Percentiles rank a stretch among this genome's conserved stretches.
These are phyloP conservation scores for Morus bassanus DNA, from an alignment of 2,797 vertebrate genomes.

Conservation along the genomic window DNA sequence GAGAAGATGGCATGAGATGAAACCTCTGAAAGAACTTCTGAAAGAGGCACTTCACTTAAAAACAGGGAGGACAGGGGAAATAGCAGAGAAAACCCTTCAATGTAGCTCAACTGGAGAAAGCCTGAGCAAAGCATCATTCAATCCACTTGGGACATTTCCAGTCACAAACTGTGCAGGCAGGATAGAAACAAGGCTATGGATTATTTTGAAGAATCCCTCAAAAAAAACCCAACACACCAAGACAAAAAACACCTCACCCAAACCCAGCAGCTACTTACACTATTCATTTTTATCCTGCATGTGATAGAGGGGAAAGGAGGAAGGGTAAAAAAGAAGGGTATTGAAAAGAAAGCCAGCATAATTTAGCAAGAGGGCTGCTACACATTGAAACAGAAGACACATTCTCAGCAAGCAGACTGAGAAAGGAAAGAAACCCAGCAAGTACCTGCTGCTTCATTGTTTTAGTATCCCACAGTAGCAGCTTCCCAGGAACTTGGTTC, in stretches of 20 bases:
- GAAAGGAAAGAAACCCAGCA: not conserved
- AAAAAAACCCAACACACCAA: not conserved
- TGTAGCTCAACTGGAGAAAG: not conserved
- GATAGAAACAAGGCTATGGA: not conserved
- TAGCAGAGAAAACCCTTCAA: not conserved
- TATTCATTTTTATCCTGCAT: not conserved
- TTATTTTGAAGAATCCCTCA: not conserved
- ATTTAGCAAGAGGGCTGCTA: not conserved
- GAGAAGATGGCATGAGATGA: not conserved
- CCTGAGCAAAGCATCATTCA: not conserved
- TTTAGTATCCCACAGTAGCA: slow-evolving; percentile 97
- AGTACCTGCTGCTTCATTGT: slow-evolving; percentile 95
- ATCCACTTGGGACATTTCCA: not conserved
- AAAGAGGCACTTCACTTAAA: not conserved
- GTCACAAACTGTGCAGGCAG: not conserved
- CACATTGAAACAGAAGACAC: not conserved
- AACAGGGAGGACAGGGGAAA: not conserved
- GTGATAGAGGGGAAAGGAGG: not conserved
- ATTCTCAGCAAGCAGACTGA: not conserved
- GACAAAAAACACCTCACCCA: not conserved
- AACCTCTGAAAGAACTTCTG: not conserved
- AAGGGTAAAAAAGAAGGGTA: not conserved
- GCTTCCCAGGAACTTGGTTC: slow-evolving; percentile 84
- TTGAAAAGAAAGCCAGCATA: not conserved
- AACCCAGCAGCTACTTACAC: not conserved